Evolutionary conservation across 2,888 invertebrate species (phyloP).

Genomic region (Vesta saturnalis): DNA sequence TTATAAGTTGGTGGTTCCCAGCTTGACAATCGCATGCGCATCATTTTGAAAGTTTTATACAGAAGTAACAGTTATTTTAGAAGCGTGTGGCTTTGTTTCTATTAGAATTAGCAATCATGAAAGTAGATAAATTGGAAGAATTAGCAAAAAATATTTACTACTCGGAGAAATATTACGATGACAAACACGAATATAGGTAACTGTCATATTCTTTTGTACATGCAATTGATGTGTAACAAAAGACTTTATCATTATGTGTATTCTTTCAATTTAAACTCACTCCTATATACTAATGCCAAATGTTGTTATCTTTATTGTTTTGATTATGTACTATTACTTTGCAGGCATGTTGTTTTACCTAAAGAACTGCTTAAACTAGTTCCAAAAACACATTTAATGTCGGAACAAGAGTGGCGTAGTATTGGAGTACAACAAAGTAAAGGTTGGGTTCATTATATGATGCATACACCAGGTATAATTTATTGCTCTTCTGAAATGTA

Average conservation of each 20-base stretch:
- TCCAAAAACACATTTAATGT: slow-evolving; percentile 93
- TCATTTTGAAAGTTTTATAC: slow-evolving; percentile 14
- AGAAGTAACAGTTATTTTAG: slow-evolving; percentile 17
- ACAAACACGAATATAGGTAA: slow-evolving; percentile 92
- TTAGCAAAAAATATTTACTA: slow-evolving; percentile 83
- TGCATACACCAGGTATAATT: slow-evolving; percentile 85
- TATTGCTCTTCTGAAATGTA: neutral
- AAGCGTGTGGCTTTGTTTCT: neutral
- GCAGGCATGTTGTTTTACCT: slow-evolving; percentile 95
- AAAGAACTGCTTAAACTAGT: slow-evolving; percentile 91
- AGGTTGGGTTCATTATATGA: slow-evolving; percentile 98
- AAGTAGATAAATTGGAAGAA: slow-evolving; percentile 52
- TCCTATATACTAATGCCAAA: too few species aligned
- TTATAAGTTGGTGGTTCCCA: slow-evolving; percentile 8
- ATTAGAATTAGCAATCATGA: slow-evolving; percentile 42
- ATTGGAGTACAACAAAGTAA: slow-evolving; percentile 96
- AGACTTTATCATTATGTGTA: neutral
- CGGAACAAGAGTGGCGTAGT: slow-evolving; percentile 92
- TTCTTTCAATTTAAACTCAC: too few species aligned
- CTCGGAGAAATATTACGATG: slow-evolving; percentile 93
- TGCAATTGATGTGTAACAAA: neutral
- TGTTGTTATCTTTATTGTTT: slow-evolving; percentile 2
- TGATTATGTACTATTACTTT: slow-evolving; percentile 47
- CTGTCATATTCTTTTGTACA: slow-evolving; percentile 42
- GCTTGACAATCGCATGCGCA: slow-evolving; percentile 18